Conservation (phyloP, 2,888 invertebrate species). For the Minunthozetes semirufus region DNA sequence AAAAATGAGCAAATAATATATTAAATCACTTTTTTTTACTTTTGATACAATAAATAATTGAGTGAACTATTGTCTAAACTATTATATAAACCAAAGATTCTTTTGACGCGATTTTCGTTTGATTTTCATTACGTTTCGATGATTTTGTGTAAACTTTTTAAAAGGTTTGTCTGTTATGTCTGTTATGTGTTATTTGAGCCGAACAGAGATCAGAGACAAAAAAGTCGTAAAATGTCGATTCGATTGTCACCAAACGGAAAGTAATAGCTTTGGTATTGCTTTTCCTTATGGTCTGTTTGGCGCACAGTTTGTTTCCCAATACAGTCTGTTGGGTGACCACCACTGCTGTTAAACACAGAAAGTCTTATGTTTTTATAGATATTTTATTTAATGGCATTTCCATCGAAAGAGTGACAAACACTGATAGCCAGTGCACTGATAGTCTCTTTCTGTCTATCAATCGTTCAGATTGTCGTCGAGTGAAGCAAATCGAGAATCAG, state of each 20-base stretch:
- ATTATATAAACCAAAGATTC: neutral
- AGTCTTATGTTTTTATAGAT: constrained; percentile 9
- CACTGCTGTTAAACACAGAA: constrained; percentile 6
- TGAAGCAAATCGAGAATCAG: constrained; percentile 19
- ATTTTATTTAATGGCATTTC: constrained; percentile 23
- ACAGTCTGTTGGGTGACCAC: neutral
- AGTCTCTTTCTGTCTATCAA: neutral
- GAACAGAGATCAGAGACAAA: neutral
- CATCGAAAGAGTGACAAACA: neutral
- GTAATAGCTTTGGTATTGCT: constrained; percentile 26
- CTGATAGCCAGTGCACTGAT: neutral
- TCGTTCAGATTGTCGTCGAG: constrained; percentile 9
- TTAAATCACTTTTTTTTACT: too few species aligned
- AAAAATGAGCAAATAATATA: neutral
- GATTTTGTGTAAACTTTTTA: constrained; percentile 27
- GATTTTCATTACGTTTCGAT: neutral
- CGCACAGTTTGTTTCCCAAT: neutral
- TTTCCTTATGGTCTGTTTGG: constrained; percentile 24
- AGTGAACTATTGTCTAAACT: too few species aligned
- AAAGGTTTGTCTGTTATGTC: constrained; percentile 5
- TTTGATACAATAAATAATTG: constrained; percentile 8
- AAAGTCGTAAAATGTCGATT: constrained; percentile 17
- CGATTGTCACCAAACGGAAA: constrained; percentile 26
- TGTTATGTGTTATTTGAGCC: neutral
- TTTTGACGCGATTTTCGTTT: constrained; percentile 2